Conservation (phyloP, 2,113 vertebrate species). For the Rhombomys opimus region DNA sequence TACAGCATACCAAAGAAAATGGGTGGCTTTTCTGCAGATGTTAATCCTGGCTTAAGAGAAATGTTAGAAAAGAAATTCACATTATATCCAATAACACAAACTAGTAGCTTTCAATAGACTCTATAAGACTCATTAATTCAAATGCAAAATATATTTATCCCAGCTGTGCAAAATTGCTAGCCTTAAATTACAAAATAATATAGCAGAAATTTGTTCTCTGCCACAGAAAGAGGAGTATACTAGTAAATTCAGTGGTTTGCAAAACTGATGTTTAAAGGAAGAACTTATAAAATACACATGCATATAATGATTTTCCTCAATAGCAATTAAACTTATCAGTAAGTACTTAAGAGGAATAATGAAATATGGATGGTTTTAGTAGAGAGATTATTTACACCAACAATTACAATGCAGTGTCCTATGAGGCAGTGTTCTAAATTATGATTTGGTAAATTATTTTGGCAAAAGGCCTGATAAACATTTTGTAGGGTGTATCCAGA, state of each 20-base stretch:
- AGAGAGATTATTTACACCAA: background rate
- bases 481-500: background rate
- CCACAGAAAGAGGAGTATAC: background rate
- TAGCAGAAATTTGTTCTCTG: conserved; percentile 37
- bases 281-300: background rate
- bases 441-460: background rate
- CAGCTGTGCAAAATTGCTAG: conserved; percentile 26
- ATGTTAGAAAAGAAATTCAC: background rate
- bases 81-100: background rate
- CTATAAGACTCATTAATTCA: conserved; percentile 19
- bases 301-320: background rate
- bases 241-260: background rate
- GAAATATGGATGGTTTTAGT: background rate
- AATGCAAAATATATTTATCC: conserved; percentile 35
- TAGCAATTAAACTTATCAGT: background rate
- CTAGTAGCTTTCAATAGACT: background rate
- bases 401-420: background rate
- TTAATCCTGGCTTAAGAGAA: background rate
- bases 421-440: background rate
- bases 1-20: background rate
- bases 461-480: background rate
- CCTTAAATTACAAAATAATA: conserved; percentile 43
- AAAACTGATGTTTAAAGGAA: background rate
- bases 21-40: background rate
- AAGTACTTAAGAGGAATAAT: background rate